Percentiles rank a stretch among this genome's conserved stretches.
phyloP scores from a whole-genome alignment of 2,888 invertebrate species.

The Tholera decimalis region DNA sequence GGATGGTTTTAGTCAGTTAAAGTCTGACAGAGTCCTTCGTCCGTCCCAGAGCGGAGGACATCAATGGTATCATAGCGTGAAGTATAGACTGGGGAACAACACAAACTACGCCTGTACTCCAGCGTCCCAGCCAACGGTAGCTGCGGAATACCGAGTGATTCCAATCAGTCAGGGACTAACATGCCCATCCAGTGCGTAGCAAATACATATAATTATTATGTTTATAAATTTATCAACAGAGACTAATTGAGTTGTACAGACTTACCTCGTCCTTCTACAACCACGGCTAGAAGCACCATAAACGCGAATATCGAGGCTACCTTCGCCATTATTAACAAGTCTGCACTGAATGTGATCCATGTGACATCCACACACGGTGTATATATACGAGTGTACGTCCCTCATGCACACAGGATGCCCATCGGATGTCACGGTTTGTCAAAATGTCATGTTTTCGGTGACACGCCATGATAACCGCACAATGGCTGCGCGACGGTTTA shows the following conservation, averaged over 20 bases:
- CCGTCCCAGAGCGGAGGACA: too few species aligned
- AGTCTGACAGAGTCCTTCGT: too few species aligned
- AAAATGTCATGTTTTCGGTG: conserved; percentile 69
- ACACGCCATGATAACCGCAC: conserved; percentile 69
- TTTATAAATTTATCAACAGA: too few species aligned
- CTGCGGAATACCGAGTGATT: not conserved
- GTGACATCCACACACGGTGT: conserved; percentile 35
- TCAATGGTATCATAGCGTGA: too few species aligned
- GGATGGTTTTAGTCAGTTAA: too few species aligned
- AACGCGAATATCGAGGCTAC: conserved; percentile 49
- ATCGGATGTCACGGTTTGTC: conserved; percentile 70
- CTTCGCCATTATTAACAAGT: conserved; percentile 56
- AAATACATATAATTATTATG: too few species aligned
- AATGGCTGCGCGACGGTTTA: conserved; percentile 66
- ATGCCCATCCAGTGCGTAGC: too few species aligned
- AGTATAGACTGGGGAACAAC: not conserved
- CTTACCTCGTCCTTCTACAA: conserved; percentile 62
- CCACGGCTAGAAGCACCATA: conserved; percentile 59
- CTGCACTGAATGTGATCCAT: conserved; percentile 30
- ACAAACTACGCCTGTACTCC: too few species aligned
- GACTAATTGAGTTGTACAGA: not conserved
- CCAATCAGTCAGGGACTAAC: not conserved
- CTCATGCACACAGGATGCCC: conserved; percentile 43
- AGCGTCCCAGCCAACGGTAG: not conserved
- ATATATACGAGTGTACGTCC: conserved; percentile 62